phyloP scores from a whole-genome alignment of 2,113 vertebrate species.

The Amia ocellicauda region DNA sequence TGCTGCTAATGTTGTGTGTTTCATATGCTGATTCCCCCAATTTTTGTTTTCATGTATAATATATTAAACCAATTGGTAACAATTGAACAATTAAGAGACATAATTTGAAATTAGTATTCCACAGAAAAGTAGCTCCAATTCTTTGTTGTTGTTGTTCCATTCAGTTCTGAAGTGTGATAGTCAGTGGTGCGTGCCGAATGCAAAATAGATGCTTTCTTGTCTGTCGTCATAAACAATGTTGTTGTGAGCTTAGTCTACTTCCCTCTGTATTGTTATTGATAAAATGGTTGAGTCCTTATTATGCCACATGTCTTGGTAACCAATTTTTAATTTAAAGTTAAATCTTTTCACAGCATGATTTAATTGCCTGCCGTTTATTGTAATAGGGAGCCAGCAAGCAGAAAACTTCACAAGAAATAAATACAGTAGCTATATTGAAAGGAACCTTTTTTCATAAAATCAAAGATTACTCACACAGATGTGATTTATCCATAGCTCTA shows the following conservation, averaged over 20 bases:
- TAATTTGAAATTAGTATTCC: too few relatives aligned
- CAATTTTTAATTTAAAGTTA: conserved; percentile 8
- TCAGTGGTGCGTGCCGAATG: too few relatives aligned
- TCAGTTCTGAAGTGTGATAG: too few relatives aligned
- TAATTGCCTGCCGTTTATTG: neutral
- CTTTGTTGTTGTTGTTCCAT: too few relatives aligned
- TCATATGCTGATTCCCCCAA: too few relatives aligned
- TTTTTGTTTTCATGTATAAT: too few relatives aligned
- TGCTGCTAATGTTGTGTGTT: too few relatives aligned
- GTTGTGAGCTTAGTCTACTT: neutral
- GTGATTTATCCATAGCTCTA: conserved; percentile 22
- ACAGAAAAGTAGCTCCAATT: too few relatives aligned
- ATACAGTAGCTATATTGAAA: conserved; percentile 25
- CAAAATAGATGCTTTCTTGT: neutral
- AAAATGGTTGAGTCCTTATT: conserved; percentile 18
- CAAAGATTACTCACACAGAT: conserved; percentile 29
- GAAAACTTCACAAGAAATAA: conserved; percentile 25
- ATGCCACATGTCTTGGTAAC: neutral
- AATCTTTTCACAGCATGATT: conserved; percentile 3
- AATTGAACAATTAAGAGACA: too few relatives aligned
- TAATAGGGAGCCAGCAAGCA: conserved; percentile 15
- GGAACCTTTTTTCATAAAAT: conserved; percentile 23
- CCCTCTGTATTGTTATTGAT: conserved; percentile 5
- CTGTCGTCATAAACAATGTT: neutral
- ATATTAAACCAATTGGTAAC: too few relatives aligned